Base-by-base conservation (phyloP, 2,888 invertebrate species). In the Exephanes ischioxanthus region DNA sequence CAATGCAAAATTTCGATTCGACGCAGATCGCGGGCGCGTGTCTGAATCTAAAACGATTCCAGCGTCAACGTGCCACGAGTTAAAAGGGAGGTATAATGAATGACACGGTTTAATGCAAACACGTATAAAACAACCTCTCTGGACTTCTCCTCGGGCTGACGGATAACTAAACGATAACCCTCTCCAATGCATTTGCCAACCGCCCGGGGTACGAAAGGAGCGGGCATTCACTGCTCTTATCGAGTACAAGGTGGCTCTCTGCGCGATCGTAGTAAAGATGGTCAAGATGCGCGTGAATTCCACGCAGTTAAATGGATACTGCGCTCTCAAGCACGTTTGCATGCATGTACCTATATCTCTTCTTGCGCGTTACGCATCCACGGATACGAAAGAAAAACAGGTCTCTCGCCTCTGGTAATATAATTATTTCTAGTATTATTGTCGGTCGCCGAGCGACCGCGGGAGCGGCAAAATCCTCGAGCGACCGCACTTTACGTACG, bases 171-270 rank as follows among this genome's bases (percentile, higher is more conserved):
- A 58, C 26, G 58, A 26, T 22, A 22, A 11, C 19, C 22, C 11
- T 80, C 80, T 76, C 66, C 66, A 76, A 80, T 53, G 71, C 22
- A 51, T 84, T 80, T 80, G 76, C 76, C 80, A 84, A 84, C 77
- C 76, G 80, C 67, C 58, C 80, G 66, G 19, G 30, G 45, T 51
- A 71, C 51, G 63, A 63, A 55, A 55, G 53, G 37, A 30, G 80
- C 37, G 58, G 30, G 55, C 63, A 67, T 80, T 80, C 37, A 22
- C 75, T 51, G 73, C 55, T 80, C 37, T 76, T 75, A 80, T 84
- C 80, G 84, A 76, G 84, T 66, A 84, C 84, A 84, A 84, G 84
- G 84, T 84, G 71, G 75, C 70, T 53, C 70, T 58, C 22, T 58
- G 55, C 41, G 75, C 80, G 41, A 75, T 84, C 84, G 41, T 58